These are phyloP conservation scores for Vollenhovia emeryi DNA, from an alignment of 1,140 invertebrate species.

Conservation along the genomic window DNA sequence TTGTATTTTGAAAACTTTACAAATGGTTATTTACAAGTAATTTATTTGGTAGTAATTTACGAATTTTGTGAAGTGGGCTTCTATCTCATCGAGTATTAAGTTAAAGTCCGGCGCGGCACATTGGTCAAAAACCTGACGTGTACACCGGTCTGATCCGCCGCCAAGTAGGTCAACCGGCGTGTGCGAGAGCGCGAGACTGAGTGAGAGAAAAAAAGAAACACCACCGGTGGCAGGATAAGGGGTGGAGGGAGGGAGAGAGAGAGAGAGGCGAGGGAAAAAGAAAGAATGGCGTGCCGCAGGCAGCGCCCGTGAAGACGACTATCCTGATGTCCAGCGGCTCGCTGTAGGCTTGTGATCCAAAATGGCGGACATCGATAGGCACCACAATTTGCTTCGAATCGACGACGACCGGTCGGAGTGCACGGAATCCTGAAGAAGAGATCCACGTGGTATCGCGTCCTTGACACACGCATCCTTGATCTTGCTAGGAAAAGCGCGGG, in stretches of 20 bases:
- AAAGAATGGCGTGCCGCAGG: slow-evolving; percentile 67
- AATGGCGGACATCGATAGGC: slow-evolving; percentile 66
- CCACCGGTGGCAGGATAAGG: slow-evolving; percentile 44
- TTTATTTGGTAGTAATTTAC: not conserved
- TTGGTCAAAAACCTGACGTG: slow-evolving; percentile 66
- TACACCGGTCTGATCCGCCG: slow-evolving; percentile 60
- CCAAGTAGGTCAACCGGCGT: slow-evolving; percentile 74
- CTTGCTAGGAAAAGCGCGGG: slow-evolving; percentile 15
- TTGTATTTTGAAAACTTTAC: not conserved
- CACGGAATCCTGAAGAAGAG: slow-evolving; percentile 30
- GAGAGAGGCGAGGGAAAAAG: slow-evolving; percentile 37
- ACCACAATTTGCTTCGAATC: slow-evolving; percentile 57
- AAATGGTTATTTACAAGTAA: not conserved
- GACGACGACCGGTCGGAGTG: slow-evolving; percentile 42
- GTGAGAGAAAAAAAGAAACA: slow-evolving; percentile 58
- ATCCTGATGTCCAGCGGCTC: slow-evolving; percentile 56
- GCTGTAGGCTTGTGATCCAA: slow-evolving; percentile 63
- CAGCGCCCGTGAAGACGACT: slow-evolving; percentile 54
- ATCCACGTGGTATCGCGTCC: slow-evolving; percentile 36
- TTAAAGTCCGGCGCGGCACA: slow-evolving; percentile 9
- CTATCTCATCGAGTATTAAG: slow-evolving; percentile 9
- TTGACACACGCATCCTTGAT: slow-evolving; percentile 38
- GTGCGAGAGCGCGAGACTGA: slow-evolving; percentile 72
- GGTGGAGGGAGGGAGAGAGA: slow-evolving; percentile 16
- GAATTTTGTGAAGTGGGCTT: not conserved